Evolutionary conservation across 2,113 vertebrate species (phyloP), one percentile per base, ranked within the genome.

Genomic region (Rhinolophus ferrumequinum): DNA sequence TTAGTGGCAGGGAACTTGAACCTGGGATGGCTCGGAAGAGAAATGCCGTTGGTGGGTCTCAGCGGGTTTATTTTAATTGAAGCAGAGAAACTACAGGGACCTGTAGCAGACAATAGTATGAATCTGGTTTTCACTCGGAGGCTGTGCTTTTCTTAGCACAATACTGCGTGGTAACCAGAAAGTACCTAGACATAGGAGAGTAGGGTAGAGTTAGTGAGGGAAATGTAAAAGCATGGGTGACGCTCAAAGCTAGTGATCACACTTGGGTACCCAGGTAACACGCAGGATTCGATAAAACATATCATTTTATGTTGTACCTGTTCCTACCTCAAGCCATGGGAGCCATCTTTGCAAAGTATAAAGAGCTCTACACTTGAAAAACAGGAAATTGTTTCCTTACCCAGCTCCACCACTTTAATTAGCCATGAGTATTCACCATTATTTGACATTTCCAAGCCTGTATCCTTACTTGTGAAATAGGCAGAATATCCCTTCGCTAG

Each of bases 21-120:
- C 84, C 81, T 95, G 76, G 54, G 33, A 62, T 44, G 26, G 19
- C 54, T 92, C 41, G 82, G 81, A 77, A 86, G 67, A 90, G 85
- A 85, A 95, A 85, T 44, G 89, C 94, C 86, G 58, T 90, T 83
- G 84, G 62, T 28, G 77, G 67, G 83, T 93, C 95, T 96, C 90
- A 19, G 21, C n/a, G 15, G 96, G 93, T 67, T 96, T 92, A 73
- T 70, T 97, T 96, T 97, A 97, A 97, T 67, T 94, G 92, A 97
- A 90, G 66, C 83, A 77, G 75, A 84, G 62, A 77, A 96, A 80
- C 60, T 58, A 81, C 80, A 75, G 84, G 72, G 69, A 85, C 35
- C 19, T 16, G 33, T 12, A 52, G 64, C 54, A 82, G 64, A 97
- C 50, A 85, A 84, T 11, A 26, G 33, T 33, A 33, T 30, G 86